A percentile compares a stretch with the other conserved stretches of the same genome.
These are phyloP conservation scores for Sialis fuliginosa DNA, from an alignment of 2,888 invertebrate genomes.

Conservation along the genomic window DNA sequence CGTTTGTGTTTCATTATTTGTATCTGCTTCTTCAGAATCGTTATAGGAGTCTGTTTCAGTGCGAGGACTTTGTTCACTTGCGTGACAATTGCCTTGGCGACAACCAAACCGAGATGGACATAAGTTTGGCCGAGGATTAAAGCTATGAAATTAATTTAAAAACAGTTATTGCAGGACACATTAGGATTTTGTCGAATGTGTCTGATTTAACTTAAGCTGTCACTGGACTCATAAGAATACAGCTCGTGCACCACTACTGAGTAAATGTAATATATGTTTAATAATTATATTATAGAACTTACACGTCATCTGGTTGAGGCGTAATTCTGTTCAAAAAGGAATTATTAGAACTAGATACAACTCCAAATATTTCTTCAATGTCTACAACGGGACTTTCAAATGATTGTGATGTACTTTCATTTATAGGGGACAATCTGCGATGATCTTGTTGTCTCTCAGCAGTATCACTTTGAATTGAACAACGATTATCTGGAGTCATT, in stretches of 20 bases:
- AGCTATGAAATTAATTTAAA: not conserved
- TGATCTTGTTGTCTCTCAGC: slow-evolving; percentile 7
- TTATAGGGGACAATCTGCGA: slow-evolving; percentile 1
- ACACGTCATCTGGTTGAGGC: slow-evolving; percentile 12
- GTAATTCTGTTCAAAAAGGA: slow-evolving; percentile 9
- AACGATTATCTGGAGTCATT: slow-evolving; percentile 1
- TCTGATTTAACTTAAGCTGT: too few species aligned
- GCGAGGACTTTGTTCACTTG: slow-evolving; percentile 25
- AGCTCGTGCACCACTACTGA: too few species aligned
- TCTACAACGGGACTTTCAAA: slow-evolving; percentile 36
- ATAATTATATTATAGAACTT: slow-evolving; percentile 3
- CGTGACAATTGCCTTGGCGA: slow-evolving; percentile 29
- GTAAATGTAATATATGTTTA: too few species aligned
- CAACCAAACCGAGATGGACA: slow-evolving; percentile 35
- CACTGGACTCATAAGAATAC: too few species aligned
- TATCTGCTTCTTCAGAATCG: slow-evolving; percentile 26
- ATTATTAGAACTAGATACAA: slow-evolving; percentile 1
- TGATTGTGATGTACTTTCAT: slow-evolving; percentile 13
- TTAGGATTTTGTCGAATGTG: not conserved
- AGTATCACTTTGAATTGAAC: slow-evolving; percentile 3
- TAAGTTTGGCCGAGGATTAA: slow-evolving; percentile 10
- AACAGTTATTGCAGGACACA: too few species aligned
- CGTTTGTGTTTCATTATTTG: slow-evolving; percentile 42
- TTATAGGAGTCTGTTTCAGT: slow-evolving; percentile 20
- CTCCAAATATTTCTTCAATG: slow-evolving; percentile 38